Conservation (phyloP, 2,113 vertebrate species). For the Percina caprodes region DNA sequence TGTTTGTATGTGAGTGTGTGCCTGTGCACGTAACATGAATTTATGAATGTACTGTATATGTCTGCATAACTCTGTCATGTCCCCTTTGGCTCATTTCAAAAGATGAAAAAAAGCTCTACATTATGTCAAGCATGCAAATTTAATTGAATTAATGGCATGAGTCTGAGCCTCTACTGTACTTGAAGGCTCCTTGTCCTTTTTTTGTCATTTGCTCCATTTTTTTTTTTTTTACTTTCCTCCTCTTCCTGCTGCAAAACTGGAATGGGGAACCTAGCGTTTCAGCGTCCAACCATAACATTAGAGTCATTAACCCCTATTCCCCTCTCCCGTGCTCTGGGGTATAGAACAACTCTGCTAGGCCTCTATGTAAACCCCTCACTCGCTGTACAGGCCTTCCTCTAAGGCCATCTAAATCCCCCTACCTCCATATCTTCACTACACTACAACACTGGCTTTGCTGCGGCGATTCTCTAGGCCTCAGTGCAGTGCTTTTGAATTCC, state of each 20-base stretch:
- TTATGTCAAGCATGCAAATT: conserved; percentile 89
- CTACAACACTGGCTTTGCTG: conserved; percentile 57
- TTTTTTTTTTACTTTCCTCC: conserved; percentile 13
- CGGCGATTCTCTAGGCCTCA: conserved; percentile 48
- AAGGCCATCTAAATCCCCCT: conserved; percentile 75
- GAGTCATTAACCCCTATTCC: conserved; percentile 74
- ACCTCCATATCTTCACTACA: conserved; percentile 58
- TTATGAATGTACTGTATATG: conserved; percentile 72
- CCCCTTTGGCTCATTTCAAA: conserved; percentile 79
- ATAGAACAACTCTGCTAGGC: conserved; percentile 66
- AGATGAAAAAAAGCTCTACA: conserved; percentile 80
- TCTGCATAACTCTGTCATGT: conserved; percentile 71
- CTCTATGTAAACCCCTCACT: conserved; percentile 69
- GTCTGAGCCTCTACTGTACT: conserved; percentile 86
- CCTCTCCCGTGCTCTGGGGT: conserved; percentile 70
- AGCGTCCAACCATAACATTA: conserved; percentile 78
- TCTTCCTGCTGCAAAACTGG: conserved; percentile 63
- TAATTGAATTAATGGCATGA: conserved; percentile 93
- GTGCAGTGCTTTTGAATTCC: conserved; percentile 47
- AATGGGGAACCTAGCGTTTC: conserved; percentile 82
- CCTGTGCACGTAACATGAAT: conserved; percentile 64
- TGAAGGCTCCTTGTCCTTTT: conserved; percentile 82
- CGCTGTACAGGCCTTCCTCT: conserved; percentile 63
- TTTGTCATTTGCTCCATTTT: conserved; percentile 42
- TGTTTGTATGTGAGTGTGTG: conserved; percentile 67